These are phyloP conservation scores for Apis dorsata DNA, from an alignment of 1,140 invertebrate species.

Conservation along the genomic window DNA sequence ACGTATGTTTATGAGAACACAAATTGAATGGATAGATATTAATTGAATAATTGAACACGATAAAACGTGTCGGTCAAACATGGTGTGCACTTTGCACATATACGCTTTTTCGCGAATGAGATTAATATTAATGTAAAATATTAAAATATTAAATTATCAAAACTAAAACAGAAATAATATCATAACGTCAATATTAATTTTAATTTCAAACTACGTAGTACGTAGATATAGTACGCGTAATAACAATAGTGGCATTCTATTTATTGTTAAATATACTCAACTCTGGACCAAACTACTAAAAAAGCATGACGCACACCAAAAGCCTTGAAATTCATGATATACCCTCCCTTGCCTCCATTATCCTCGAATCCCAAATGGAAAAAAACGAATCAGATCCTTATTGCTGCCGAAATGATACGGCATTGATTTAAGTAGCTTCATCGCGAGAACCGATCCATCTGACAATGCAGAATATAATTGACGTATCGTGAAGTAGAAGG, in stretches of 20 bases:
- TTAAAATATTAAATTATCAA: constrained; percentile 24
- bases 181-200: constrained; percentile 30
- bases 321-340: constrained; percentile 35
- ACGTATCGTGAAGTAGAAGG: constrained; percentile 74
- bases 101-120: constrained; percentile 9
- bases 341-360: not conserved
- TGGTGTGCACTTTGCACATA: constrained; percentile 7
- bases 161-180: constrained; percentile 24
- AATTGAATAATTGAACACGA: constrained; percentile 25
- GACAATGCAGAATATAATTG: constrained; percentile 73
- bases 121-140: constrained; percentile 40
- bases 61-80: constrained; percentile 6
- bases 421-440: constrained; percentile 68
- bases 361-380: constrained; percentile 6
- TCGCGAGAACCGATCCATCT: constrained; percentile 46
- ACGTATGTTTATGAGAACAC: constrained; percentile 22
- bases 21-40: constrained; percentile 37
- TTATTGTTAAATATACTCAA: constrained; percentile 4
- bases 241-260: not conserved
- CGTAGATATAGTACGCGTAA: constrained; percentile 1
- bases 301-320: constrained; percentile 40
- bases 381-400: constrained; percentile 38
- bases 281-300: constrained; percentile 2
- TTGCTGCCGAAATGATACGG: constrained; percentile 15
- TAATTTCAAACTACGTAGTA: constrained; percentile 17